These are phyloP conservation scores for Apocheima hispidaria DNA, from an alignment of 2,888 invertebrate species.

Conservation along the genomic window DNA sequence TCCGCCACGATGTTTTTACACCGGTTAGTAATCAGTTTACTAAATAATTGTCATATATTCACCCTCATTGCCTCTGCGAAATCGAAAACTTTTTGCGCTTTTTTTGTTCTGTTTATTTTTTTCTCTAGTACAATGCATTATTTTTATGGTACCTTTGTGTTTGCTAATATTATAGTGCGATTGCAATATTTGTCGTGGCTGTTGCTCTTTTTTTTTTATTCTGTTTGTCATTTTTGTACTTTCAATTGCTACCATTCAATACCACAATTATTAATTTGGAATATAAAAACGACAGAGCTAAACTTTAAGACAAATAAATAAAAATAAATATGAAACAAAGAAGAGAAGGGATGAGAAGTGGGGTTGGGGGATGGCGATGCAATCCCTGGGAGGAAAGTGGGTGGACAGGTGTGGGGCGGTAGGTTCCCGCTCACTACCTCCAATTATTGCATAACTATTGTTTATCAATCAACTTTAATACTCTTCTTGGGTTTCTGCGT, in stretches of 20 bases:
- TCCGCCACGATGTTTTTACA: background rate
- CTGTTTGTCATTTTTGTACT: background rate
- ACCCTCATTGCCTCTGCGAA: conserved; percentile 1
- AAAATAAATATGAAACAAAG: background rate
- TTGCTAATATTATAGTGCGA: background rate
- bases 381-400: background rate
- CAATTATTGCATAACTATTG: background rate
- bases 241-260: background rate
- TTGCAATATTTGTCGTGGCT: background rate
- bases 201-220: background rate
- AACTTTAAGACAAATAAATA: background rate
- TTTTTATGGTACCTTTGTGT: background rate
- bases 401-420: background rate
- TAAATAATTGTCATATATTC: background rate
- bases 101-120: background rate
- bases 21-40: background rate
- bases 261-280: background rate
- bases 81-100: background rate
- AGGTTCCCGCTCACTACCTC: background rate
- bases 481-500: too few relatives aligned
- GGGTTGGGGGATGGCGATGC: background rate
- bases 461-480: conserved; percentile 1
- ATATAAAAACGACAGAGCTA: background rate
- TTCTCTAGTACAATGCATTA: background rate
- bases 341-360: background rate